These are phyloP conservation scores for Nothobranchius kuhntae DNA, from an alignment of 2,113 vertebrate genomes.

Conservation along the genomic window DNA sequence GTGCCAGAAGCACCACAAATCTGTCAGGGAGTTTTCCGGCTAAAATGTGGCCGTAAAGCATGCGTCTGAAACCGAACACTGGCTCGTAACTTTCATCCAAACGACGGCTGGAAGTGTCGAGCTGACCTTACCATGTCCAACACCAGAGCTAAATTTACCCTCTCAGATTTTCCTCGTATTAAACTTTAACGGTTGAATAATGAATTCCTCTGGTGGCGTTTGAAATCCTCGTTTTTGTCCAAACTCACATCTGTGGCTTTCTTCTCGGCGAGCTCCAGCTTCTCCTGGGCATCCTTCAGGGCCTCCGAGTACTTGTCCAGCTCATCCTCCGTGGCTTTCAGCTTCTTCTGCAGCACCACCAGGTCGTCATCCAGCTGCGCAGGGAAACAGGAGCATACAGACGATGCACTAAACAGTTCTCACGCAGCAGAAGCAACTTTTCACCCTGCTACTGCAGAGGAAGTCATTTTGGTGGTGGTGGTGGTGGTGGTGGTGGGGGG, in stretches of 20 bases:
- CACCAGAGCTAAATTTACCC: conserved; percentile 88
- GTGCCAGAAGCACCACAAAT: conserved; percentile 32
- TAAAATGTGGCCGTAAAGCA: conserved; percentile 41
- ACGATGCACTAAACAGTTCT: not conserved
- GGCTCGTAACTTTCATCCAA: conserved; percentile 41
- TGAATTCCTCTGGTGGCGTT: too few relatives aligned
- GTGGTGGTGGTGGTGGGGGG: too few relatives aligned
- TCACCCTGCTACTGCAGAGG: not conserved
- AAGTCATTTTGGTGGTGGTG: too few relatives aligned
- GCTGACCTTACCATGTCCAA: conserved; percentile 89
- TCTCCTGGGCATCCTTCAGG: conserved; percentile 99
- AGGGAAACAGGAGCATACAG: conserved; percentile 52
- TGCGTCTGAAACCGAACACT: conserved; percentile 66
- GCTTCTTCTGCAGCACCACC: conserved; percentile 95
- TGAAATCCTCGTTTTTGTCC: not conserved
- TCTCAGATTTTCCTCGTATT: conserved; percentile 40
- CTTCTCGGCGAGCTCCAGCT: conserved; percentile 98
- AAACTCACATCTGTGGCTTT: conserved; percentile 96
- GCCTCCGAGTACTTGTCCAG: conserved; percentile 98
- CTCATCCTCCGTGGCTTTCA: conserved; percentile 97
- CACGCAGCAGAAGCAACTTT: not conserved
- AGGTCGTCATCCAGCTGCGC: conserved; percentile 95
- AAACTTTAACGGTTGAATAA: not conserved
- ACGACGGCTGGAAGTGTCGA: conserved; percentile 47
- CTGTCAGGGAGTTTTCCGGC: conserved; percentile 28